A percentile compares a stretch with the other conserved stretches of the same genome.
These are phyloP conservation scores for Orchesellides sinensis DNA, from an alignment of 2,888 invertebrate genomes.

Conservation along the genomic window DNA sequence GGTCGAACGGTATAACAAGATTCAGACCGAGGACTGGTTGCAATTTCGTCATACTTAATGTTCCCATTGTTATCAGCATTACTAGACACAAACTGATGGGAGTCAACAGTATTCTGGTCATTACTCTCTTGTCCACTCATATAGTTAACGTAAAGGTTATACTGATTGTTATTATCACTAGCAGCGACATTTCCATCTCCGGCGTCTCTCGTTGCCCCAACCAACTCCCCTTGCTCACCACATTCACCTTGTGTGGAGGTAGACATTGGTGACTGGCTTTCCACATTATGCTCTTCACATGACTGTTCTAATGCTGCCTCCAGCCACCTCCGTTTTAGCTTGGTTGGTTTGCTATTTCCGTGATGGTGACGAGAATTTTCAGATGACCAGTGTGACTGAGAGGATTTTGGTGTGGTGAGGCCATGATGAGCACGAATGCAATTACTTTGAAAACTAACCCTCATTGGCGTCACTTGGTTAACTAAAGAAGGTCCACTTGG, in stretches of 20 bases:
- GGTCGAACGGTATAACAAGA: conserved; percentile 62
- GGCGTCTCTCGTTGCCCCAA: conserved; percentile 17
- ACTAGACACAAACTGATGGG: neutral
- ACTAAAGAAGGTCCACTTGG: neutral
- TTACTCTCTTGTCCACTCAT: too few species aligned
- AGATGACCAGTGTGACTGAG: conserved; percentile 8
- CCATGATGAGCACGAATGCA: conserved; percentile 49
- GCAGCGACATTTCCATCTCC: conserved; percentile 9
- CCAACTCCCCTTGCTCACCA: too few species aligned
- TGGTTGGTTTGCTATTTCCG: conserved; percentile 67
- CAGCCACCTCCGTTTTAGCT: conserved; percentile 73
- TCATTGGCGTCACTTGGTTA: conserved; percentile 64
- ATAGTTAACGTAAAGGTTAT: conserved; percentile 53
- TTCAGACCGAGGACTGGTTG: conserved; percentile 10
- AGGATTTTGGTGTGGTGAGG: conserved; percentile 53
- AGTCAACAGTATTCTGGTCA: too few species aligned
- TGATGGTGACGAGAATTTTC: neutral
- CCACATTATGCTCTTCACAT: conserved; percentile 47
- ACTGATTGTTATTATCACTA: conserved; percentile 46
- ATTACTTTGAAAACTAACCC: conserved; percentile 66
- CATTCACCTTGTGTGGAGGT: too few species aligned
- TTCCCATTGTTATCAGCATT: neutral
- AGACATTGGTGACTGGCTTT: neutral
- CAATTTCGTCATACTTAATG: neutral
- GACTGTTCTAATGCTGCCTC: conserved; percentile 69